Percentiles rank a stretch among this genome's conserved stretches.
phyloP scores from a whole-genome alignment of 2,888 invertebrate genomes.

The Baccha elongata region DNA sequence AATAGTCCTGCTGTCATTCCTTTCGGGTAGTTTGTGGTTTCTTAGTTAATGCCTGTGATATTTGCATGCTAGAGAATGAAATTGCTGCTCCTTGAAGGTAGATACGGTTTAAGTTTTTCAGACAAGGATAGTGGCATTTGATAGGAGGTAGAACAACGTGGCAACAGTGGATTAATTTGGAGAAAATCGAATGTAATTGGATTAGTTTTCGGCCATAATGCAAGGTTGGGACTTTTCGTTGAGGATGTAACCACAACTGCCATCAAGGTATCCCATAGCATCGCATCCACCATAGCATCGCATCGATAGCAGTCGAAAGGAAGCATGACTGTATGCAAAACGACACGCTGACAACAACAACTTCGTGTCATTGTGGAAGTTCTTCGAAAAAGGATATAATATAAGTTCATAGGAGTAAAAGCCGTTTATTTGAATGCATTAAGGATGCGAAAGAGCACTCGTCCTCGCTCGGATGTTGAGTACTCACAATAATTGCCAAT shows the following conservation, averaged over 20 bases:
- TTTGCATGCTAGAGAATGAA: slow-evolving; percentile 65
- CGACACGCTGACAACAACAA: neutral
- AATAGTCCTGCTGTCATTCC: slow-evolving; percentile 74
- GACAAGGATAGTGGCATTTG: slow-evolving; percentile 12
- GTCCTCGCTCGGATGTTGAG: slow-evolving; percentile 37
- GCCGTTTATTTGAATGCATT: slow-evolving; percentile 55
- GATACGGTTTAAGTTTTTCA: slow-evolving; percentile 55
- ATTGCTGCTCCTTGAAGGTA: slow-evolving; percentile 17
- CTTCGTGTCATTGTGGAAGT: slow-evolving; percentile 12
- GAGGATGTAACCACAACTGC: slow-evolving; percentile 59
- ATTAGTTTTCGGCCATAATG: slow-evolving; percentile 69
- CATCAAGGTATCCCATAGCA: slow-evolving; percentile 9
- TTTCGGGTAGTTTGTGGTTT: slow-evolving; percentile 72
- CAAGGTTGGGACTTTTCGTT: slow-evolving; percentile 62
- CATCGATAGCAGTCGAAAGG: neutral
- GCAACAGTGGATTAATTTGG: slow-evolving; percentile 68
- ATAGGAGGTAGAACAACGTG: slow-evolving; percentile 20
- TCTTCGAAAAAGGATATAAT: slow-evolving; percentile 41
- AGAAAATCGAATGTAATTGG: slow-evolving; percentile 73
- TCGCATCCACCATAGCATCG: neutral
- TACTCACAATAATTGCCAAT: slow-evolving; percentile 68
- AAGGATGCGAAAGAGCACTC: slow-evolving; percentile 54
- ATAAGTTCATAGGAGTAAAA: slow-evolving; percentile 33
- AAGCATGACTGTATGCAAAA: too few relatives aligned
- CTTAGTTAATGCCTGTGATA: slow-evolving; percentile 68